phyloP scores from a whole-genome alignment of 2,888 invertebrate genomes.

The Rhagonycha fulva region DNA sequence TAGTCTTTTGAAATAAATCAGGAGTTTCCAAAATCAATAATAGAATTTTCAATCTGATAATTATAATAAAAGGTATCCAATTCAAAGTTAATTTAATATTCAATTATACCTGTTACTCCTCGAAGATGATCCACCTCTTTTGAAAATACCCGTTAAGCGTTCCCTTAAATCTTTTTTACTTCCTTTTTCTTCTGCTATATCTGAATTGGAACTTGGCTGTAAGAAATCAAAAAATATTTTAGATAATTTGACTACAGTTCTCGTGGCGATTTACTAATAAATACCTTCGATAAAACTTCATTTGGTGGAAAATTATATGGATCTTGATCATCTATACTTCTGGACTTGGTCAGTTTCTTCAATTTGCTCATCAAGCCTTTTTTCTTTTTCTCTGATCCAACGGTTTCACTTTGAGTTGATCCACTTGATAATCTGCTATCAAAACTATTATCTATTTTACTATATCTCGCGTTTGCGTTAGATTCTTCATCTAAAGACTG shows the following conservation, averaged over 20 bases:
- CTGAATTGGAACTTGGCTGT: constrained; percentile 72
- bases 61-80: neutral
- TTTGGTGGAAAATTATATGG: constrained; percentile 48
- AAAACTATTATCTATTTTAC: constrained; percentile 73
- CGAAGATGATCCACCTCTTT: constrained; percentile 66
- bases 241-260: neutral
- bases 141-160: constrained; percentile 82
- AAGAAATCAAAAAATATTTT: constrained; percentile 30
- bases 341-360: constrained; percentile 82
- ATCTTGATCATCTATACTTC: constrained; percentile 75
- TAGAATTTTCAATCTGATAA: too few species aligned
- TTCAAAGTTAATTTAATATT: neutral
- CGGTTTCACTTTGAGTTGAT: constrained; percentile 82
- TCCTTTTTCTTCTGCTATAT: constrained; percentile 66
- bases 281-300: constrained; percentile 57
- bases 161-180: constrained; percentile 81
- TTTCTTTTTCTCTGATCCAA: constrained; percentile 71
- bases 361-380: constrained; percentile 83
- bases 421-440: constrained; percentile 84
- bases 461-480: constrained; percentile 62
- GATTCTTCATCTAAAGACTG: constrained; percentile 64
- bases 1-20: too few species aligned
- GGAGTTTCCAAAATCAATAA: too few species aligned
- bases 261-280: neutral
- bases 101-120: constrained; percentile 68